Base-by-base conservation (phyloP, 2,888 invertebrate genomes). In the Calephelis perditalis region DNA sequence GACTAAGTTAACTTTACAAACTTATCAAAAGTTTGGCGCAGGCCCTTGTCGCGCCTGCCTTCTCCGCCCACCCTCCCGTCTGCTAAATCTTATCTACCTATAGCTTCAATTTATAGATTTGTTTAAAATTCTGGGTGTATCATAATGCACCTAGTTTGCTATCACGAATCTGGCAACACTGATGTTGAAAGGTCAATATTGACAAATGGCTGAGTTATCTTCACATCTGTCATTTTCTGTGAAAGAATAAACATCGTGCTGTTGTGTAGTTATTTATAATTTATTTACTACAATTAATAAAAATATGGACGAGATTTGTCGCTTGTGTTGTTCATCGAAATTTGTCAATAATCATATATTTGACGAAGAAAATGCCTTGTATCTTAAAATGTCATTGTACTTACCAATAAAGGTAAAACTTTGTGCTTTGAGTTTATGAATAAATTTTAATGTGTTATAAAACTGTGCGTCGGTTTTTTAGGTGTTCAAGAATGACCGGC, bases 401-500 rank as follows among this genome's bases (percentile, higher is more conserved):
- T 91, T 95, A 78, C 94, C 94, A 79, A 93, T 95, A 78, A 94
- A 94, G 94, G 95, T 95, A 92, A 63, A 59, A 57, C 62, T 15
- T 12, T 52, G 40, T 12, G 26, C 57, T 49, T 62, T 60, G n/a
- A 36, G 49, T 56, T 43, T 59, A 56, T 36, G 36, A 11, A 55
- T 46, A 45, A 59, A 62, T 45, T 56, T 56, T 58, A 45, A 35
- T 49, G 40, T 57, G 52, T 49, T 47, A 58, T 61, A 52, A 54
- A 62, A 49, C 43, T 55, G 26, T 52, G 55, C 60, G 63, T 54
- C 47, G 60, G 63, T 61, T 60, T 63, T 57, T 43, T 49, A 45
- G 61, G 56, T 71, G 74, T 76, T 75, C 67, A 91, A 91, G 74
- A 93, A 94, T 70, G 94, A 95, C 78, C 91, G 90, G 73, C 85